Evolutionary conservation across 2,797 vertebrate genomes (phyloP).

Genomic region (Phoxinus dragarum): DNA sequence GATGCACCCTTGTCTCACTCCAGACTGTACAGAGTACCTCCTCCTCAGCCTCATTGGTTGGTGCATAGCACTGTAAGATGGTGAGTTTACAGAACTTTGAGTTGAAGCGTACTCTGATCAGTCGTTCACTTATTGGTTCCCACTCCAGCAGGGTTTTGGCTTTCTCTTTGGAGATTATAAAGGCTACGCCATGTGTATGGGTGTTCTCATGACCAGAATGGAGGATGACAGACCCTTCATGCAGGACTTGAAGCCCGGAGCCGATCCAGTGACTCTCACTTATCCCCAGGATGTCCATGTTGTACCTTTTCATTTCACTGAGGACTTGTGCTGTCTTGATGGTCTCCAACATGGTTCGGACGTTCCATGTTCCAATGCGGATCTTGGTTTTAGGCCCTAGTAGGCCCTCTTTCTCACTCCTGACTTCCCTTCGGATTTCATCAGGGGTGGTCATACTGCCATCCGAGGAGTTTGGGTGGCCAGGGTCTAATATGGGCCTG

Average conservation of each 20-base stretch:
- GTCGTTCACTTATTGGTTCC: constrained; percentile 35
- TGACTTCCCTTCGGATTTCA: no score
- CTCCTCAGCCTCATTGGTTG: constrained; percentile 27
- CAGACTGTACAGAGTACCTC: not conserved
- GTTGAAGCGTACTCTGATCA: constrained; percentile 19
- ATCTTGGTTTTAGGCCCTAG: no score
- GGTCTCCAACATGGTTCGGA: no score
- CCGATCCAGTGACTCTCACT: no score
- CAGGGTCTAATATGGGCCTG: no score
- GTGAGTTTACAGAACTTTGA: constrained; percentile 27
- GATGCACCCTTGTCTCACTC: no score
- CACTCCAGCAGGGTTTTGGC: constrained; percentile 24
- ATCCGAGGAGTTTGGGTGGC: no score
- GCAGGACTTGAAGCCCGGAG: no score
- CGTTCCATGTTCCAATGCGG: no score
- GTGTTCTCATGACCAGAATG: not conserved
- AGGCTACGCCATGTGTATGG: constrained; percentile 11
- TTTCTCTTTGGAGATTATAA: constrained; percentile 7
- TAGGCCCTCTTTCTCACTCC: no score
- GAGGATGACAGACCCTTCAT: not conserved
- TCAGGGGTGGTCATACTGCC: no score
- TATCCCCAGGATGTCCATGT: not conserved
- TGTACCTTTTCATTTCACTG: not conserved
- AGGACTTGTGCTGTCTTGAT: no score
- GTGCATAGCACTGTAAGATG: constrained; percentile 39